These are phyloP conservation scores for Microtus richardsoni DNA, from an alignment of 2,113 vertebrate species.

Conservation along the genomic window DNA sequence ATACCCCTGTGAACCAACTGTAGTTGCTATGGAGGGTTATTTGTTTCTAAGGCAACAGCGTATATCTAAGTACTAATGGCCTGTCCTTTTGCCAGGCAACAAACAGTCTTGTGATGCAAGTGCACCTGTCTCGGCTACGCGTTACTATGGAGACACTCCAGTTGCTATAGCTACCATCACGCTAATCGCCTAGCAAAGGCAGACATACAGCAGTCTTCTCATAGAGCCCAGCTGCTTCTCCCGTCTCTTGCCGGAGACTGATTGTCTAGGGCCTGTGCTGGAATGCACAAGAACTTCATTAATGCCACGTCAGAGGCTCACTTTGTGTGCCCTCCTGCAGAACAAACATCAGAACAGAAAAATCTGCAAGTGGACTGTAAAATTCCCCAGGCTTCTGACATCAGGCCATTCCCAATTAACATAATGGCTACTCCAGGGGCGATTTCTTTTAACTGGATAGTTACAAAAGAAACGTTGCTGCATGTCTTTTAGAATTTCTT, in stretches of 20 bases:
- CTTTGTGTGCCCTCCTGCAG: conserved; percentile 24
- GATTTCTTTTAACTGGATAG: background rate
- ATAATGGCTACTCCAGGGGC: background rate
- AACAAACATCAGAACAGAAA: conserved; percentile 17
- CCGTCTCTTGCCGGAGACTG: conserved; percentile 85
- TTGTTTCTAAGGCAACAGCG: conserved; percentile 93
- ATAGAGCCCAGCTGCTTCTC: conserved; percentile 85
- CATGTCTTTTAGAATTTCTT: background rate
- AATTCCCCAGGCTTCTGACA: background rate
- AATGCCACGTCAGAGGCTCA: conserved; percentile 43
- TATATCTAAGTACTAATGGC: conserved; percentile 92
- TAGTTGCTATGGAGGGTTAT: conserved; percentile 90
- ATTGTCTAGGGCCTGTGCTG: conserved; percentile 91
- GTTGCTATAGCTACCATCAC: conserved; percentile 91
- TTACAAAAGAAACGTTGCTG: background rate
- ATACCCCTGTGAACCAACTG: conserved; percentile 87
- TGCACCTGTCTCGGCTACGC: conserved; percentile 90
- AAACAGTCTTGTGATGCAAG: conserved; percentile 91
- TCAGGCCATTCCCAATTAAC: background rate
- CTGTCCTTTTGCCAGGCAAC: conserved; percentile 93
- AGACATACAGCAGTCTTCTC: conserved; percentile 87
- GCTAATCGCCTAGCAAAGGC: conserved; percentile 90
- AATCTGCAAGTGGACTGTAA: background rate
- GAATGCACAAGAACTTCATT: conserved; percentile 85
- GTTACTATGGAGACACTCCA: conserved; percentile 89